A percentile compares a stretch with the other conserved stretches of the same genome.
Conservation (phyloP, 2,888 invertebrate species). For the Diaphora mendica region DNA sequence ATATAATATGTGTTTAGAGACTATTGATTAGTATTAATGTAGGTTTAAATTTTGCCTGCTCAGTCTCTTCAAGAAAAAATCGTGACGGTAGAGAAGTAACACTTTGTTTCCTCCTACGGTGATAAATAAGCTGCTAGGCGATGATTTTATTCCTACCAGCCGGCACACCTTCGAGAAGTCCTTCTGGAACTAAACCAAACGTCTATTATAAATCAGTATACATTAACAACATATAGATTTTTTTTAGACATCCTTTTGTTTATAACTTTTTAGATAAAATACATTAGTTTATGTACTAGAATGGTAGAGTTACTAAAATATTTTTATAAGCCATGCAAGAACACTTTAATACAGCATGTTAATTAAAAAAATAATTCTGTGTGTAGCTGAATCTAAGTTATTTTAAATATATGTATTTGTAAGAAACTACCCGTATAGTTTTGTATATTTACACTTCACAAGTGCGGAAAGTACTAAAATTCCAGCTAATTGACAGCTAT, state of each 20-base stretch:
- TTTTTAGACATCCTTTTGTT: neutral
- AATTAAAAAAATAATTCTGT: neutral
- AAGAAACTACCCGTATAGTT: neutral
- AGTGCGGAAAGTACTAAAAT: neutral
- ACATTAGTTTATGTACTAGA: neutral
- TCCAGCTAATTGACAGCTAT: neutral
- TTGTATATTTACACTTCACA: too few species aligned
- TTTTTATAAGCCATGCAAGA: neutral
- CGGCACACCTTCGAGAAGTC: neutral
- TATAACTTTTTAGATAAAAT: neutral
- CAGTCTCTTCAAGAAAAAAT: neutral
- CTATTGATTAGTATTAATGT: neutral
- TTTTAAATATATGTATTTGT: neutral
- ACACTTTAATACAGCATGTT: neutral
- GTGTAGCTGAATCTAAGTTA: neutral
- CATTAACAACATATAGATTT: neutral
- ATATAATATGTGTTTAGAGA: neutral
- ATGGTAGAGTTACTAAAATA: neutral
- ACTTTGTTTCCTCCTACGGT: neutral
- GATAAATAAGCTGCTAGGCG: neutral
- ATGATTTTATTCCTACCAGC: neutral
- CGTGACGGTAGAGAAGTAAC: neutral
- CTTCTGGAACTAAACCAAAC: neutral
- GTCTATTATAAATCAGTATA: neutral
- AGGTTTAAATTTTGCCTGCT: neutral